Percentiles rank a stretch among this genome's conserved stretches.
phyloP scores from a whole-genome alignment of 1,140 invertebrate species.

The Aphaenogaster rudis region DNA sequence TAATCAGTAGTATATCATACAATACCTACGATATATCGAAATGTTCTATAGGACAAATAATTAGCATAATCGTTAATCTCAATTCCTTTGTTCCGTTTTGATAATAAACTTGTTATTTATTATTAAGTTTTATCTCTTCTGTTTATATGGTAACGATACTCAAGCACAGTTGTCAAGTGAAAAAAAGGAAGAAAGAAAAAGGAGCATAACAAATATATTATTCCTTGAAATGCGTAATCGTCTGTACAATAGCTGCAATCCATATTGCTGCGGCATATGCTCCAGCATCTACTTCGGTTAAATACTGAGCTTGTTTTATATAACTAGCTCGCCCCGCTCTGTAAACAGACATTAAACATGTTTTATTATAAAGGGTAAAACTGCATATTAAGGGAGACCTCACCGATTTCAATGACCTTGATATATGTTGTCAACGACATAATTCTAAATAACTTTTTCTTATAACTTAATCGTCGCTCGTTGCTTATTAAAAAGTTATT shows the following conservation, averaged over 20 bases:
- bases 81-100: background rate
- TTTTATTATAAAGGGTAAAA: background rate
- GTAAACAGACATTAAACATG: constrained; percentile 66
- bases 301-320: constrained; percentile 86
- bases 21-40: background rate
- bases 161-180: background rate
- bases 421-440: too few species aligned
- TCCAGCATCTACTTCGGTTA: constrained; percentile 89
- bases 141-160: background rate
- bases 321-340: constrained; percentile 90
- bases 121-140: background rate
- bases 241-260: constrained; percentile 86
- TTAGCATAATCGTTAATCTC: background rate
- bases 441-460: too few species aligned
- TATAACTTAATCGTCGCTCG: too few species aligned
- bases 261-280: constrained; percentile 89
- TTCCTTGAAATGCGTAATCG: constrained; percentile 5
- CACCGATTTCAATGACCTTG: too few species aligned
- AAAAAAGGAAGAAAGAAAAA: background rate
- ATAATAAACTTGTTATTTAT: constrained; percentile 10
- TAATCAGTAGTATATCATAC: background rate
- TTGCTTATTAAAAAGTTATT: too few species aligned
- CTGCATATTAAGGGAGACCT: too few species aligned
- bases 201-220: background rate
- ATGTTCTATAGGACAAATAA: background rate